A percentile compares a stretch with the other conserved stretches of the same genome.
phyloP scores from a whole-genome alignment of 2,113 vertebrate genomes.

The Noturus placidus region DNA sequence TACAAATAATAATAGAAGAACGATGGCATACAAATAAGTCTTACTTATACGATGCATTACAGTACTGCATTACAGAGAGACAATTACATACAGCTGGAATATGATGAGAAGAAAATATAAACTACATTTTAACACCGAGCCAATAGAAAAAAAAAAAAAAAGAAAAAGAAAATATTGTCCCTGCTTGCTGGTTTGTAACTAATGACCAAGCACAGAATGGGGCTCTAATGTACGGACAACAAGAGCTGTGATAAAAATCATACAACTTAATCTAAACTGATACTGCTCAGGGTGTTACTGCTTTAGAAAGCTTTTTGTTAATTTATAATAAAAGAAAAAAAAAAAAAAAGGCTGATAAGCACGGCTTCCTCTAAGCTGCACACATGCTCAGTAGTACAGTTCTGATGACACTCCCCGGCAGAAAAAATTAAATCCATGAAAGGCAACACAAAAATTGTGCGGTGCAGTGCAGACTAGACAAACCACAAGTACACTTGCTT shows the following conservation, averaged over 20 bases:
- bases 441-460: background rate
- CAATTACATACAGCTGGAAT: background rate
- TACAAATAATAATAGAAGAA: constrained; percentile 15
- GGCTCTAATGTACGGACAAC: background rate
- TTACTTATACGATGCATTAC: background rate
- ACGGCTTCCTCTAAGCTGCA: background rate
- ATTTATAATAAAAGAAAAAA: too few species aligned
- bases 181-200: background rate
- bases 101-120: background rate
- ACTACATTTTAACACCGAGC: background rate
- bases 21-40: background rate
- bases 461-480: too few species aligned
- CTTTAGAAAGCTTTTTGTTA: background rate
- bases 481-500: too few species aligned
- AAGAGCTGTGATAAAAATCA: background rate
- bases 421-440: background rate
- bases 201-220: background rate
- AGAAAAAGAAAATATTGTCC: too few species aligned
- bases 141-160: too few species aligned
- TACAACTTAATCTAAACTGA: background rate
- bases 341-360: background rate
- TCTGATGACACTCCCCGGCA: background rate
- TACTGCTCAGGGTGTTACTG: background rate
- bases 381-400: background rate
- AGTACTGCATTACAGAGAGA: background rate